phyloP scores from a whole-genome alignment of 2,888 invertebrate species.

The Polia nebulosa region DNA sequence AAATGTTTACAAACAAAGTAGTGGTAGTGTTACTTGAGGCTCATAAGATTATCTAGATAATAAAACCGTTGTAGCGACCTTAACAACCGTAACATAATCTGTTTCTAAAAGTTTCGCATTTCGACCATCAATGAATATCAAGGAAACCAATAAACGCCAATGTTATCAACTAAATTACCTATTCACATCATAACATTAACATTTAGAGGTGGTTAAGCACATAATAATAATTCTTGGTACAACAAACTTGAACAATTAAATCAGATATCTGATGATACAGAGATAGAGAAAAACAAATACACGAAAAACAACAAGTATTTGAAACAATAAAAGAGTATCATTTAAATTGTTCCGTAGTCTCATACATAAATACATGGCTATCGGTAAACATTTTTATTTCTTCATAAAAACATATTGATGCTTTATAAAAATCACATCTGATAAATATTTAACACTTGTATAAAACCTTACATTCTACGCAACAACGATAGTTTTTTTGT shows the following conservation, averaged over 20 bases:
- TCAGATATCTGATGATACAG: constrained; percentile 21
- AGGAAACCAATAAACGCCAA: constrained; percentile 34
- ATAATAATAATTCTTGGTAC: constrained; percentile 31
- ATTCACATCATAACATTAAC: constrained; percentile 48
- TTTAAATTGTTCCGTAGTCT: constrained; percentile 50
- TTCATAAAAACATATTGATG: constrained; percentile 55
- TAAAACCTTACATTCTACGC: constrained; percentile 41
- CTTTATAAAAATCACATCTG: constrained; percentile 54
- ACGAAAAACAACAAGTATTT: constrained; percentile 33
- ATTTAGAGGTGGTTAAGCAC: constrained; percentile 32
- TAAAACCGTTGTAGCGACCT: constrained; percentile 13
- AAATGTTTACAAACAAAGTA: not conserved
- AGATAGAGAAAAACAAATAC: constrained; percentile 25
- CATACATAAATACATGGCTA: constrained; percentile 44
- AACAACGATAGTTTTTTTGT: constrained; percentile 25
- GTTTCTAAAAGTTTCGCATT: constrained; percentile 16
- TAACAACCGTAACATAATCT: constrained; percentile 22
- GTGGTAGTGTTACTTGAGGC: not conserved
- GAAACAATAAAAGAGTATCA: constrained; percentile 46
- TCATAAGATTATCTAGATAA: not conserved
- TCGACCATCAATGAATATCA: constrained; percentile 10
- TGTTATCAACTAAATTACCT: constrained; percentile 35
- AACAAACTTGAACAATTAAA: constrained; percentile 26
- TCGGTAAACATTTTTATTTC: constrained; percentile 61
- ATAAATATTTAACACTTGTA: constrained; percentile 59